These are phyloP conservation scores for Ectemnius lituratus DNA, from an alignment of 2,888 invertebrate genomes.

Conservation along the genomic window DNA sequence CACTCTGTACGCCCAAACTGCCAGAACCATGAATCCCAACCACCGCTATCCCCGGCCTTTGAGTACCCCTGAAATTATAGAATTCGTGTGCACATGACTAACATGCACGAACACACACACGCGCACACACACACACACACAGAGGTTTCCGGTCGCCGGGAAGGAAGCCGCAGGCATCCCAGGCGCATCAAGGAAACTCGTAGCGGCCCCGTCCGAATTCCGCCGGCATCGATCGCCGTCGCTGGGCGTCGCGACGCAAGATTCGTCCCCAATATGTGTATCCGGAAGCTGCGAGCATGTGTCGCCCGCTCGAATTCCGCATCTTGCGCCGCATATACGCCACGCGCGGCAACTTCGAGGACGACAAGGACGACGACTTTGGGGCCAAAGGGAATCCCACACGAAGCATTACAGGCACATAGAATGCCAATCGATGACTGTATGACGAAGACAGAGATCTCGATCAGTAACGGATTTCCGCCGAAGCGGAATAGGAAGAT, in stretches of 20 bases:
- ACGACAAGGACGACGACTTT: conserved; percentile 38
- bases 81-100: not conserved
- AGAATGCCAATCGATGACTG: conserved; percentile 35
- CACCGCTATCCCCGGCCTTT: not conserved
- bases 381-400: conserved; percentile 51
- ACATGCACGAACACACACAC: too few species aligned
- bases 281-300: conserved; percentile 40
- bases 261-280: conserved; percentile 59
- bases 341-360: too few species aligned
- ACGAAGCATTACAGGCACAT: conserved; percentile 21
- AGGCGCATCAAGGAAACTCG: too few species aligned
- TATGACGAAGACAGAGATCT: not conserved
- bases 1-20: too few species aligned
- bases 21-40: too few species aligned
- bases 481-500: too few species aligned
- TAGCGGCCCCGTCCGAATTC: conserved; percentile 19
- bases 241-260: conserved; percentile 25
- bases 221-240: conserved; percentile 39
- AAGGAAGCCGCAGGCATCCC: too few species aligned
- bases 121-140: too few species aligned
- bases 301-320: too few species aligned
- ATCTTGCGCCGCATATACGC: too few species aligned
- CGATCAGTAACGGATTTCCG: too few species aligned
- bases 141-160: too few species aligned
- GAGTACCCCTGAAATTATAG: not conserved